Conservation (phyloP, 2,113 vertebrate genomes). For the Melanerpes formicivorus region DNA sequence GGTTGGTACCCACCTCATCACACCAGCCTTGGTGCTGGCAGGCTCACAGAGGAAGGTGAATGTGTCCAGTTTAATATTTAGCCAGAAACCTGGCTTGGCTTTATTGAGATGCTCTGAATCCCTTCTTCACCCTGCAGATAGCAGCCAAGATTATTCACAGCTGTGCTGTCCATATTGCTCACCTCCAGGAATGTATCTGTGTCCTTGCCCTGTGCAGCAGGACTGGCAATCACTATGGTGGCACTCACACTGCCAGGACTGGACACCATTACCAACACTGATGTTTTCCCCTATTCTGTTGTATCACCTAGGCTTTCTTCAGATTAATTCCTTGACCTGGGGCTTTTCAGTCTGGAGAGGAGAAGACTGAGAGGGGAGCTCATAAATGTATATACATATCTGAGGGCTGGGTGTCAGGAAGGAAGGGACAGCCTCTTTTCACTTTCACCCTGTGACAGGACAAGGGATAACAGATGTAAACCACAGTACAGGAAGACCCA, state of each 20-base stretch:
- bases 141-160: neutral
- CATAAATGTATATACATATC: no score
- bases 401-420: no score
- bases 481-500: no score
- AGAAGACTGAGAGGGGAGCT: no score
- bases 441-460: no score
- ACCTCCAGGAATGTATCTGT: neutral
- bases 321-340: neutral
- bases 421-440: no score
- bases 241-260: neutral
- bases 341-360: no score
- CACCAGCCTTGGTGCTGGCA: neutral
- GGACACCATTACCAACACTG: neutral
- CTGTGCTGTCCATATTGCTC: neutral
- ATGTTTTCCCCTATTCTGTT: neutral
- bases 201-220: neutral
- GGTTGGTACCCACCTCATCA: fast-evolving
- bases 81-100: neutral
- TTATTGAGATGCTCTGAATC: neutral
- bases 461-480: no score
- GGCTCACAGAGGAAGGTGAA: fast-evolving
- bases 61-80: fast-evolving
- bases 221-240: neutral
- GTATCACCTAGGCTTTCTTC: neutral
- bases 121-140: fast-evolving